Evolutionary conservation across 2,797 vertebrate species (phyloP), one percentile per base, ranked within the genome.

Genomic region (Scomberomorus guttatus): DNA sequence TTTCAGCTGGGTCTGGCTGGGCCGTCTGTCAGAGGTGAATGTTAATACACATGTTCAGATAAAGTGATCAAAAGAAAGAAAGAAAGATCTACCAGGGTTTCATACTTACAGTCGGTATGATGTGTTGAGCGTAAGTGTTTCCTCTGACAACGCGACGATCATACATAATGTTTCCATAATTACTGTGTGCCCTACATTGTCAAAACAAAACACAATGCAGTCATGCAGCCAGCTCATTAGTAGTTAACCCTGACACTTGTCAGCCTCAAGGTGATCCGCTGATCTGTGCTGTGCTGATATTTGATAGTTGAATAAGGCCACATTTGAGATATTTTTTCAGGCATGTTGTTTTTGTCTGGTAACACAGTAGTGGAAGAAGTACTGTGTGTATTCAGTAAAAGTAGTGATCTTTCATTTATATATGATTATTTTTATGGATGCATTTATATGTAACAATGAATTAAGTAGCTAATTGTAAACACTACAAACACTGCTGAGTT

Each of bases 101-200:
- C 20, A n/a, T 44, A 84, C 95, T 66, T 85, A 98, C 98, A 91
- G 64, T 62, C 1, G 94, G 94, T 7, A 90, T 37, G 1, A 90
- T 46, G 0, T 93, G 92, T 2, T 95, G 87, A 8, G 96, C 94
- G 0, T 97, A 96, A 0, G 96, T 97, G 83, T 95, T 97, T 87
- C 98, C 97, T 46, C 97, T 95, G 84, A 98, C 94, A 72, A 99
- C 96, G n/a, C 97, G 96, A 1, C 95, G 91, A 87, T 99, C 98
- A 56, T 96, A 95, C 97, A 98, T 98, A 57, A 99, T 97, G 89
- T 98, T 98, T 76, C 95, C 94, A 66, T 93, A 96, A 27, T 3
- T 83, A 9, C n/a, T 4, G 1, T 87, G 68, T 1, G 84, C 73
- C 78, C 98, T 99, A 89, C 5, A 83, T 72, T 32, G 20, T 34